These are phyloP conservation scores for Asbolus verrucosus DNA, from an alignment of 1,140 invertebrate genomes.

Conservation along the genomic window DNA sequence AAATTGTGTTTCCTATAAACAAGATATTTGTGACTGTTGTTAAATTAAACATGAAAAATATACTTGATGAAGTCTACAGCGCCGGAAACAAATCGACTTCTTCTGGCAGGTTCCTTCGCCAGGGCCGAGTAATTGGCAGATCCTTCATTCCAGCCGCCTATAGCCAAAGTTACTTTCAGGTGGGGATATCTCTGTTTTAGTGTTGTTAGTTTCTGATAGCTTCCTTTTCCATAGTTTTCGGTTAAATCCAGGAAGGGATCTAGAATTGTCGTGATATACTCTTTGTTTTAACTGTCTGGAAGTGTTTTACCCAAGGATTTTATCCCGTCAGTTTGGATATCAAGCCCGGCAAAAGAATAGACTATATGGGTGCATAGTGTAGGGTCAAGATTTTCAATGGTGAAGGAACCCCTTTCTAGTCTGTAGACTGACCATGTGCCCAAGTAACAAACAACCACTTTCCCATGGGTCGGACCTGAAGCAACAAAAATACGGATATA, in stretches of 20 bases:
- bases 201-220: conserved; percentile 76
- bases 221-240: conserved; percentile 79
- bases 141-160: conserved; percentile 92
- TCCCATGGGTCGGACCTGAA: conserved; percentile 69
- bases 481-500: too few species aligned
- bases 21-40: too few species aligned
- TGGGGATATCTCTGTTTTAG: conserved; percentile 78
- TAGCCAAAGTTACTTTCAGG: conserved; percentile 82
- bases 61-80: conserved; percentile 74
- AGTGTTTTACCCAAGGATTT: conserved; percentile 74
- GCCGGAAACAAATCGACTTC: conserved; percentile 75
- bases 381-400: conserved; percentile 78
- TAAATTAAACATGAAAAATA: too few species aligned
- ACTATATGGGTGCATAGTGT: conserved; percentile 88
- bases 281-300: too few species aligned
- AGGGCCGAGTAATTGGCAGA: conserved; percentile 83
- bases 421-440: conserved; percentile 84
- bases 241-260: conserved; percentile 83
- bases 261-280: too few species aligned
- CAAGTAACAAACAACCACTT: conserved; percentile 83
- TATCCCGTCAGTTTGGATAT: conserved; percentile 74
- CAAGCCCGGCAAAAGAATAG: conserved; percentile 88
- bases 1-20: conserved; percentile 77
- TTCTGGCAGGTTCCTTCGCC: conserved; percentile 69
- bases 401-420: conserved; percentile 73